Base-by-base conservation (phyloP, 2,888 invertebrate genomes). In the Anthrax anthrax region DNA sequence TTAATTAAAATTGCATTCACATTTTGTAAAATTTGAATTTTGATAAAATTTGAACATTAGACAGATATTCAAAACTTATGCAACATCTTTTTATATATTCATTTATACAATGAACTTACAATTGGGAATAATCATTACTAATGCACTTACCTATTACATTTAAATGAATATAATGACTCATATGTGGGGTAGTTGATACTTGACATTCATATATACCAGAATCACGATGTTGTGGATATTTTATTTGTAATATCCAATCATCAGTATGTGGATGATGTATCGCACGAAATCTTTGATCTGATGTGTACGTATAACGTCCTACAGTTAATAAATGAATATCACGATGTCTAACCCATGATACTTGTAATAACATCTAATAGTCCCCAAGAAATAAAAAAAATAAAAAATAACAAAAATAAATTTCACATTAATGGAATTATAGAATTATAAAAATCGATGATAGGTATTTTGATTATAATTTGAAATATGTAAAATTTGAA, bases 241-340 rank as follows among this genome's bases (percentile, higher is more conserved):
- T 89, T 68, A 92, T 88, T 75, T 86, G 85, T 57, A 92, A 75
- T 52, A 84, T 87, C 89, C 90, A 91, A 71, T 91, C 91, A 69
- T 90, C 90, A 51, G 86, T 80, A 58, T 85, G 84, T 38, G 81
- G 81, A 56, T 82, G 77, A 66, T 90, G 89, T 57, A 89, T 84
- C 44, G 89, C 87, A 50, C 87, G 75, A 72, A 91, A 91, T 58
- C 91, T 74, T 67, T 90, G 90, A 70, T 91, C 91, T 55, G 85
- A 87, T 37, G 90, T 90, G 71, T 91, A 91, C 14, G 90, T 90
- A 67, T 90, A 90, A 42, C 84, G 76, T 29, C 90, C 91, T 47
- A 90, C 87, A 1, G 90, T 90, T 56, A 91, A 74, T 59, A 91
- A 72, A 65, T 91, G 91, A 51, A 90, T 86, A 69, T 91, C 91